These are phyloP conservation scores for Eupeodes luniger DNA, from an alignment of 2,888 invertebrate species.

Conservation along the genomic window DNA sequence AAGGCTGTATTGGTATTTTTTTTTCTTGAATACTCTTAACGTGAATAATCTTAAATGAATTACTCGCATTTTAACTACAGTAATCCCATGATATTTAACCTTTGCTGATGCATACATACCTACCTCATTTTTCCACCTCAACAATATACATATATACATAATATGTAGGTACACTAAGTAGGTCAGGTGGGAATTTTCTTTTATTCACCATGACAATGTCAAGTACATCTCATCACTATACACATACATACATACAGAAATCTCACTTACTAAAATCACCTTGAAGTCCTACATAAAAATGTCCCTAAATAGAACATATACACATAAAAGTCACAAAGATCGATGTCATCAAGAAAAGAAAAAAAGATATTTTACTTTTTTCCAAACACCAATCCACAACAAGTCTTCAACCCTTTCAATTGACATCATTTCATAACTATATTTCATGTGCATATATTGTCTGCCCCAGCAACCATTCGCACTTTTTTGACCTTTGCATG, in stretches of 20 bases:
- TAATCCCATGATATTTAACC: no score
- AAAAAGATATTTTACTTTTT: background rate
- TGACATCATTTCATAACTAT: background rate
- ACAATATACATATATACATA: no score
- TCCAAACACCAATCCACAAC: background rate
- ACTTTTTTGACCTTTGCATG: slow-evolving; percentile 70
- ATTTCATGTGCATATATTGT: slow-evolving; percentile 20
- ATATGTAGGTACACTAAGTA: no score
- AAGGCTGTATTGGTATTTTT: no score
- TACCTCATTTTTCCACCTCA: no score
- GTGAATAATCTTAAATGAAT: no score
- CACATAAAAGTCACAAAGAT: background rate
- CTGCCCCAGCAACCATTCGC: slow-evolving; percentile 41
- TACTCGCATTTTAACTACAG: no score
- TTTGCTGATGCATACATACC: no score
- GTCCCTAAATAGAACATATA: slow-evolving; percentile 39
- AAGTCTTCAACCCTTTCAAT: slow-evolving; percentile 4
- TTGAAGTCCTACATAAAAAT: slow-evolving; percentile 48
- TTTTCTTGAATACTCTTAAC: no score
- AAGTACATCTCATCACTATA: slow-evolving; percentile 2
- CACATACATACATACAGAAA: background rate
- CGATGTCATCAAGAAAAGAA: slow-evolving; percentile 52
- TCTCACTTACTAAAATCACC: slow-evolving; percentile 46
- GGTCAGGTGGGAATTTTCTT: slow-evolving; percentile 1
- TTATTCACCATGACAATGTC: slow-evolving; percentile 40